These are phyloP conservation scores for Hyposoter didymator DNA, from an alignment of 2,888 invertebrate genomes.

Conservation along the genomic window DNA sequence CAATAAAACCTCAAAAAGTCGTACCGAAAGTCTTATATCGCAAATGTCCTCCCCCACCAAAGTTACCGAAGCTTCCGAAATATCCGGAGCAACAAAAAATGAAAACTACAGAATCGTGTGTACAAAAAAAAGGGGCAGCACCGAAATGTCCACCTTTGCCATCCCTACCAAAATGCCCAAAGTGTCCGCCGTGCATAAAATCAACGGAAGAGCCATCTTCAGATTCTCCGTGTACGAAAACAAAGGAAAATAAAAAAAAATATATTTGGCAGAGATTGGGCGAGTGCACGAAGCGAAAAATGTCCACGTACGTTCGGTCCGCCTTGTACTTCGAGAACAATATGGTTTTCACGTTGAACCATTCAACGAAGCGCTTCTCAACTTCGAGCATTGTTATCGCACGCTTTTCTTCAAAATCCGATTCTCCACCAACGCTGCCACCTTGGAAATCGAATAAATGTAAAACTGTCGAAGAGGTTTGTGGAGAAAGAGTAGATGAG, in stretches of 20 bases:
- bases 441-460: constrained; percentile 65
- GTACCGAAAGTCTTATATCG: constrained; percentile 58
- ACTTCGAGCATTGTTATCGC: constrained; percentile 31
- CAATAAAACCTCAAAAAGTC: background rate
- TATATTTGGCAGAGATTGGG: constrained; percentile 56
- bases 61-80: constrained; percentile 67
- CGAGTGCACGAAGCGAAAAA: constrained; percentile 60
- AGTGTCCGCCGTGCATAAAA: constrained; percentile 36
- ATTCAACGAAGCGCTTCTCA: constrained; percentile 17
- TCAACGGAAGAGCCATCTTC: background rate
- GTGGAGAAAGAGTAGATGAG: constrained; percentile 44
- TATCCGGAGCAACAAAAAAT: constrained; percentile 45
- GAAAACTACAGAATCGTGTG: constrained; percentile 22
- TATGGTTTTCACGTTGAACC: background rate
- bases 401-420: constrained; percentile 51
- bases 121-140: background rate
- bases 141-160: constrained; percentile 68
- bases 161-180: constrained; percentile 59
- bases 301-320: constrained; percentile 50
- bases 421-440: constrained; percentile 62
- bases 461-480: constrained; percentile 67
- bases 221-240: constrained; percentile 1
- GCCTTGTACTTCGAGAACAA: background rate
- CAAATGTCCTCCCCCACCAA: constrained; percentile 70
- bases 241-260: constrained; percentile 15